Evolutionary conservation across 1,140 invertebrate genomes (phyloP).

Genomic region (Rhizoglyphus robini): DNA sequence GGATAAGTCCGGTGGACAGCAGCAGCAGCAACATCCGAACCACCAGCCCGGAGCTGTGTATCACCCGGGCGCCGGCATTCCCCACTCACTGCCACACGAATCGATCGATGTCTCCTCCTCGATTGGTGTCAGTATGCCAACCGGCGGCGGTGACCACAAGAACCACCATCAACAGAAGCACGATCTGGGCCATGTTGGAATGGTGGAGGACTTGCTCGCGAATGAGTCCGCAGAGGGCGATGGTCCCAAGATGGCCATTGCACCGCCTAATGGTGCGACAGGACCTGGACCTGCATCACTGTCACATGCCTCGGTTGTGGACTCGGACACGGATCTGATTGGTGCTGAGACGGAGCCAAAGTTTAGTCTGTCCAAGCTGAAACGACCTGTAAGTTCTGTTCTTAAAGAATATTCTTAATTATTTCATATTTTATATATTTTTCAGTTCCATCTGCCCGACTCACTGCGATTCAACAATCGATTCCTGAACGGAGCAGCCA

Average conservation of each 20-base stretch:
- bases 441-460: neutral
- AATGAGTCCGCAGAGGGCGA: constrained; percentile 4
- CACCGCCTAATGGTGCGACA: too few relatives aligned
- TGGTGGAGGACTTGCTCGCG: constrained; percentile 5
- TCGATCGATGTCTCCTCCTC: neutral
- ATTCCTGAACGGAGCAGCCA: neutral
- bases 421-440: neutral
- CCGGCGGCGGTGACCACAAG: neutral
- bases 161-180: neutral
- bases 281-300: neutral
- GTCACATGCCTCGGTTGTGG: neutral
- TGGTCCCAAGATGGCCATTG: neutral
- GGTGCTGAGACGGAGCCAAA: neutral
- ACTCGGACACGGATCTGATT: neutral
- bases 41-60: too few relatives aligned
- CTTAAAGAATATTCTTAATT: neutral
- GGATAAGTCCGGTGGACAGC: too few relatives aligned
- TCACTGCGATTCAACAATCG: neutral
- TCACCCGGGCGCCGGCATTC: too few relatives aligned
- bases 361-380: constrained; percentile 7
- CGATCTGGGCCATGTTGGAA: neutral
- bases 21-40: too few relatives aligned
- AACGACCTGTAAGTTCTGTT: constrained; percentile 7
- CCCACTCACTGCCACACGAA: too few relatives aligned
- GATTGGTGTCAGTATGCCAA: constrained; percentile 10